Evolutionary conservation across 2,888 invertebrate species (phyloP), one percentile per base, ranked within the genome.

Genomic region (Archips crataeganus): DNA sequence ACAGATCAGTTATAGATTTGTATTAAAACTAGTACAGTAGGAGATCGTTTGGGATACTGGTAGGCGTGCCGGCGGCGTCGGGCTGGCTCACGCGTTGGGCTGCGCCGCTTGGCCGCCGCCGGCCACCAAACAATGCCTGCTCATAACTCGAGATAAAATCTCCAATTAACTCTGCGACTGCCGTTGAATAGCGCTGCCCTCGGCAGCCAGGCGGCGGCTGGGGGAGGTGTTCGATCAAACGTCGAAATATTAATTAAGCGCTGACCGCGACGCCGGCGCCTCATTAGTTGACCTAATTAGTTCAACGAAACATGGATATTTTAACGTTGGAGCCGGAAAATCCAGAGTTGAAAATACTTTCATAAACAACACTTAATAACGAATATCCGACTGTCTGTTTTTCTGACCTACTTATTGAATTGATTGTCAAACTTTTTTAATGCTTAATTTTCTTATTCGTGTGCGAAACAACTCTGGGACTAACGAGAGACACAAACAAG

Each of bases 61-160:
- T 11, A 45, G 45, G 23, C 23, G 42, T 42, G 9, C 8, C 42
- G 42, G 42, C 6, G 8, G 42, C 45, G 45, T 11, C 45, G 45
- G 11, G 11, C 42, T 9, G 23, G 23, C 23, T 23, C 23, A 23
- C 23, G 42, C 42, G 42, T 42, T 2, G 9, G 45, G 45, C 45
- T 45, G 45, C 11, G 10, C 10, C 6, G 6, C 8, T 3, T 15
- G 15, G 51, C 51, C 15, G 51, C 51, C 47, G 47, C 23, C 51
- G 49, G 36, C 36, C 42, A n/a, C 11, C 34, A 49, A 36, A 36
- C 49, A 64, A 64, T 64, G 36, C 64, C 49, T 42, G 42, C 64
- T 64, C 49, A 36, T 36, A 51, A 49, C 49, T 49, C 45, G 34
- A 64, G 64, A 64, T 64, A 64, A 64, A 51, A 64, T 64, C 63